Base-by-base conservation (phyloP, 2,797 vertebrate genomes). In the Triplophysa yarkandensis region DNA sequence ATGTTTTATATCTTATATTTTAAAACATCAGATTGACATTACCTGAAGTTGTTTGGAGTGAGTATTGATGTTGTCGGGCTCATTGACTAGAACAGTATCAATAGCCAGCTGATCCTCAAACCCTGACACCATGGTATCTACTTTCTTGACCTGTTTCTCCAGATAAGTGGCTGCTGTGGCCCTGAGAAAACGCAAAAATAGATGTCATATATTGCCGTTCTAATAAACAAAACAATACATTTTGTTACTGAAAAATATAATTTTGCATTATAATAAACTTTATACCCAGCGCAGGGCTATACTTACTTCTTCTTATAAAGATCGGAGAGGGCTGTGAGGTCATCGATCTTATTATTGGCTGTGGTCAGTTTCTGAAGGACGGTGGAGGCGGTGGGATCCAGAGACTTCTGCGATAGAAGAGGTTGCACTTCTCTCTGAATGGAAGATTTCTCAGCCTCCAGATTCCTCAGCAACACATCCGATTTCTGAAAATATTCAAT, bases 231-330 rank as follows among this genome's bases (percentile, higher is more conserved):
- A 28, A 7, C 30, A 30, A 30, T 30, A 30, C 3, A 30, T 6
- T 6, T 30, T 30, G 3, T n/a, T n/a, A n/a, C n/a, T n/a, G n/a
- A n/a, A n/a, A n/a, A n/a, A n/a, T n/a, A n/a, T n/a, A n/a, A n/a
- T n/a, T n/a, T n/a, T n/a, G n/a, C n/a, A n/a, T n/a, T n/a, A n/a
- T n/a, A n/a, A n/a, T n/a, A n/a, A n/a, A n/a, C n/a, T n/a, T n/a
- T n/a, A n/a, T n/a, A n/a, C n/a, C n/a, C n/a, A n/a, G n/a, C n/a
- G n/a, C n/a, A n/a, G n/a, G n/a, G n/a, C n/a, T 19, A 43, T 58
- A 21, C 39, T 67, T 88, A 98, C 97, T 98, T 98, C 84, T 96
- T 93, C 0, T 87, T 84, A 3, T 93, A 97, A 60, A 96, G 93
- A 48, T 83, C 82, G 13, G 92, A 88, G 27, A 98, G 92, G 23